These are phyloP conservation scores for Pristionchus entomophagus DNA, from an alignment of 2,888 invertebrate species.

Conservation along the genomic window DNA sequence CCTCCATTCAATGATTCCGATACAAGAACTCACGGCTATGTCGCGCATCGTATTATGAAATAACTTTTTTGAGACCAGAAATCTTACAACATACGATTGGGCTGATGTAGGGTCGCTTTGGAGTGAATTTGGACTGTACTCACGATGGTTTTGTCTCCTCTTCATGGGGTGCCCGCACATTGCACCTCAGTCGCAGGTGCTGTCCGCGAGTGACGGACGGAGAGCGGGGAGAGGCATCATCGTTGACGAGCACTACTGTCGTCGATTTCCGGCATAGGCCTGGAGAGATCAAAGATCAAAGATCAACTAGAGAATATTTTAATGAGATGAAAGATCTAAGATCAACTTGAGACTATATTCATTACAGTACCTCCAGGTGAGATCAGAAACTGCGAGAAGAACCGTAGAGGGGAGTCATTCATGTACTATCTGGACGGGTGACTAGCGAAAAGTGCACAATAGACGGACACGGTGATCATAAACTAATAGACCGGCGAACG, in stretches of 20 bases:
- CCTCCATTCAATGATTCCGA: neutral
- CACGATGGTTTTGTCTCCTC: constrained; percentile 18
- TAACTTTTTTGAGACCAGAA: no score
- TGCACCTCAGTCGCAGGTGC: constrained; percentile 25
- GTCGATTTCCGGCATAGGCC: constrained; percentile 54
- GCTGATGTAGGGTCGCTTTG: no score
- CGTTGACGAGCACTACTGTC: constrained; percentile 53
- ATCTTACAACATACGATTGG: no score
- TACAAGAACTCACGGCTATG: no score
- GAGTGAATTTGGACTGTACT: neutral
- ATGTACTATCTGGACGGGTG: constrained; percentile 15
- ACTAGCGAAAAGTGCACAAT: constrained; percentile 7
- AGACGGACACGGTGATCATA: constrained; percentile 17
- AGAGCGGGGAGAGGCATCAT: constrained; percentile 46
- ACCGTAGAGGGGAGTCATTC: constrained; percentile 39
- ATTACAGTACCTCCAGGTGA: constrained; percentile 15
- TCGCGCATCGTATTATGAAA: no score
- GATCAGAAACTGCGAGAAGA: constrained; percentile 24
- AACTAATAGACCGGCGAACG: constrained; percentile 28
- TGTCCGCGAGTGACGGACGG: constrained; percentile 29
- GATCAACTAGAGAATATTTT: neutral
- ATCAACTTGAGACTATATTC: neutral
- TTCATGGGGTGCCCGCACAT: neutral
- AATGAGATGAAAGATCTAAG: neutral
- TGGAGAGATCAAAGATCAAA: constrained; percentile 40